Base-by-base conservation (phyloP, 2,888 invertebrate species). In the Patella pellucida region DNA sequence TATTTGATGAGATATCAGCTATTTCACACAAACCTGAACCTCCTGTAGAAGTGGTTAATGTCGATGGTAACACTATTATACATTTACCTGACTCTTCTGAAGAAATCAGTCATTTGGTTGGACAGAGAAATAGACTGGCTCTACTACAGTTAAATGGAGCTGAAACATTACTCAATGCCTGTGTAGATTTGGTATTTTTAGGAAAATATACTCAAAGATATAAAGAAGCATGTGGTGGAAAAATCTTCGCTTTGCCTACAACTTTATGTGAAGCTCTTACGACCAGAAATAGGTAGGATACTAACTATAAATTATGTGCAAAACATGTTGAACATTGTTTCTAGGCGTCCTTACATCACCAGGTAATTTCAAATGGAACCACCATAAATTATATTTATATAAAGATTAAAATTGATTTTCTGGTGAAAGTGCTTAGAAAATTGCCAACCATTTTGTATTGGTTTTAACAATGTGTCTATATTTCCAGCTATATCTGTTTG, bases 101-200 rank as follows among this genome's bases (percentile, higher is more conserved):
- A 74, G 89, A 88, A 79, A 83, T 87, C 71, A 88, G 87, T 81
- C 83, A 94, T 89, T 93, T 95, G 91, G 94, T 97, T 86, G 92
- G 95, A 76, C 93, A 94, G 77, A 95, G 95, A 73, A 97, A 97
- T 89, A 93, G 95, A 3, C 94, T 94, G 54, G 94, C 94, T 83
- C 92, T 98, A 74, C 95, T 96, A 92, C 94, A 94, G 82, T 92
- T 96, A 79, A 94, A 95, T 84, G 97, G 96, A 0, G 96, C 96
- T 51, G 83, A 95, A 84, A 94, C 94, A 15, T 92, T 97, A 75
- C 92, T 97, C 67, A 95, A 96, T 85, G 94, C 96, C 82, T 97
- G 97, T 89, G 93, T 95, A 3, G 94, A 94, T 79, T 93, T 97
- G 86, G 95, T 96, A 0, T 92, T 94, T 81, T 92, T 95, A 56